Evolutionary conservation across 1,140 invertebrate species (phyloP).

Genomic region (Drosophila nigromelanica): DNA sequence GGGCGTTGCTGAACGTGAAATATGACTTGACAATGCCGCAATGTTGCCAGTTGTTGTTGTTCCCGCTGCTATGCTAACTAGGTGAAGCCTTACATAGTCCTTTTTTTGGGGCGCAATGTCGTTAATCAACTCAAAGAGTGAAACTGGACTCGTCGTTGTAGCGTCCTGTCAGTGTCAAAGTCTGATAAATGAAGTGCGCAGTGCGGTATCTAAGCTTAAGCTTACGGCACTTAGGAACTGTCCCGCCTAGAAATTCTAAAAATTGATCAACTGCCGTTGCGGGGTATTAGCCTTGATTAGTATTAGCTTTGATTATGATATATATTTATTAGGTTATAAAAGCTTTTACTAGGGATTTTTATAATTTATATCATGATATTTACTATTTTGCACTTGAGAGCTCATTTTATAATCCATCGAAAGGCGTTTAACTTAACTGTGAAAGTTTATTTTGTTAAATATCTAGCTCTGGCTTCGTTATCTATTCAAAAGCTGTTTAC

Average conservation of each 20-base stretch:
- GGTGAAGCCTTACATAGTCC: slow-evolving; percentile 4
- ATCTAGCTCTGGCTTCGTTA: too few relatives aligned
- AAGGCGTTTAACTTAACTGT: too few relatives aligned
- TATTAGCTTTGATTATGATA: slow-evolving; percentile 21
- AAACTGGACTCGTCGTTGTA: slow-evolving; percentile 33
- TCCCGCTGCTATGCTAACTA: slow-evolving; percentile 41
- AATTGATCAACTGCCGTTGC: slow-evolving; percentile 1
- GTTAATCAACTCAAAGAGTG: slow-evolving; percentile 53
- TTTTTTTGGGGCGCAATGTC: slow-evolving; percentile 18
- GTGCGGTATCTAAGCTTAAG: slow-evolving; percentile 19
- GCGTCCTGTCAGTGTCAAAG: slow-evolving; percentile 46
- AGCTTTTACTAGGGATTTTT: neutral
- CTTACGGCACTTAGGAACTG: neutral
- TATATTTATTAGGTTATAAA: neutral
- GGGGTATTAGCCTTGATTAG: slow-evolving; percentile 9
- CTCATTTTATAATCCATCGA: too few relatives aligned
- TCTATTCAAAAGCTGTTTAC: too few relatives aligned
- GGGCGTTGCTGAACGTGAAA: slow-evolving; percentile 68
- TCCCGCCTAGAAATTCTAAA: neutral
- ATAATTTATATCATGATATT: neutral
- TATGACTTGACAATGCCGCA: slow-evolving; percentile 71
- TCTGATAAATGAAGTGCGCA: slow-evolving; percentile 51
- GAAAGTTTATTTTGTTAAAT: too few relatives aligned
- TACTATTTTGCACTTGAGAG: neutral
- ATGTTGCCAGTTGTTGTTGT: slow-evolving; percentile 19